Conservation (phyloP, 2,113 vertebrate genomes). For the Telmatochromis brachygnathus region DNA sequence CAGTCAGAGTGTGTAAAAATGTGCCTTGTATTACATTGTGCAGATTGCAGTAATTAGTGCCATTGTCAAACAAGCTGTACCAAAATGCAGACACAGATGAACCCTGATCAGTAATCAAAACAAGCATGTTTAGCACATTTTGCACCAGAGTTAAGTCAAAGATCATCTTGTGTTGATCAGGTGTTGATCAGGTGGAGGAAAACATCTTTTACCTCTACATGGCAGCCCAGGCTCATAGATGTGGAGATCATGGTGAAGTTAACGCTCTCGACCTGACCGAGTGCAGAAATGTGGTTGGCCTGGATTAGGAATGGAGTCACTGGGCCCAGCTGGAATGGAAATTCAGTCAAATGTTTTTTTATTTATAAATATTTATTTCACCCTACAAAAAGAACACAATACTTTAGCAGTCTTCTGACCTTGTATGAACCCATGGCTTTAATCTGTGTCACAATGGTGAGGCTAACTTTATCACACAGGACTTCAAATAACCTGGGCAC, state of each 20-base stretch:
- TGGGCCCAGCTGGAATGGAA: conserved; percentile 6
- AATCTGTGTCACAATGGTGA: conserved; percentile 41
- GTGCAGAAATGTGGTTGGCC: conserved; percentile 46
- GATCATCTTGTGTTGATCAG: background rate
- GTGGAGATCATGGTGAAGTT: conserved; percentile 42
- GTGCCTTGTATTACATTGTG: conserved; percentile 31
- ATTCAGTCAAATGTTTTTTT: background rate
- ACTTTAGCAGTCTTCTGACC: background rate
- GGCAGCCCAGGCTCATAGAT: conserved; percentile 19
- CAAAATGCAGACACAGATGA: conserved; percentile 26
- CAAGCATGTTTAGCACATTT: background rate
- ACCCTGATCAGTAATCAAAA: conserved; percentile 12
- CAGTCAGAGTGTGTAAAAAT: background rate
- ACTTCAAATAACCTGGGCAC: conserved; percentile 32
- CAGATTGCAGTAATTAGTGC: conserved; percentile 61
- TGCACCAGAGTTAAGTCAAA: background rate
- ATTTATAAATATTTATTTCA: background rate
- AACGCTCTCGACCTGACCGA: background rate
- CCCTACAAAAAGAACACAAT: background rate
- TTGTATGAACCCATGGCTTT: conserved; percentile 53
- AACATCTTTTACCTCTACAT: background rate
- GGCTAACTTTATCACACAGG: conserved; percentile 9
- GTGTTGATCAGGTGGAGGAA: background rate
- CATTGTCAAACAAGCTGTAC: conserved; percentile 43
- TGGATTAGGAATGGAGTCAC: background rate